A percentile compares a stretch with the other conserved stretches of the same genome.
Conservation (phyloP, 2,888 invertebrate species). For the Callimorpha dominula region DNA sequence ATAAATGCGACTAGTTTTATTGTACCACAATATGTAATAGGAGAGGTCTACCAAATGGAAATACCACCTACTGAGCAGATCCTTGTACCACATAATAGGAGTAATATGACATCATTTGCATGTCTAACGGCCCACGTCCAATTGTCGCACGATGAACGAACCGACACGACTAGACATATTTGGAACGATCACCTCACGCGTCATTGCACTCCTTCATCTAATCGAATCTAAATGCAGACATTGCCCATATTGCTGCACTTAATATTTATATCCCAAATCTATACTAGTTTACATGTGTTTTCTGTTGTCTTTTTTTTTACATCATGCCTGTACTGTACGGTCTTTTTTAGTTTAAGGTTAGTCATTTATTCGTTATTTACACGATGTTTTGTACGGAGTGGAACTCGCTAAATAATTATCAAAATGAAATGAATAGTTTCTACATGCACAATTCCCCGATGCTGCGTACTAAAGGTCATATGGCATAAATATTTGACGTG, state of each 20-base stretch:
- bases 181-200: slow-evolving; percentile 8
- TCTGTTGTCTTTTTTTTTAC: neutral
- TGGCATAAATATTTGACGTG: neutral
- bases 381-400: neutral
- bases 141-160: slow-evolving; percentile 19
- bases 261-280: no score
- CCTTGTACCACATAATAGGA: slow-evolving; percentile 38
- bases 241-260: neutral
- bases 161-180: neutral
- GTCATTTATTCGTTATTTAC: no score
- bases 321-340: neutral
- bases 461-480: neutral
- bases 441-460: no score
- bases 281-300: no score
- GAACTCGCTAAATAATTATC: neutral
- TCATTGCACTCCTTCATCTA: neutral
- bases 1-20: neutral
- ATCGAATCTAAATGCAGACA: neutral
- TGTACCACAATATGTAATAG: neutral
- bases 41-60: neutral
- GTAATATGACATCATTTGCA: slow-evolving; percentile 43
- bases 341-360: neutral
- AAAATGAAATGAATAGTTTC: no score
- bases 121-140: slow-evolving; percentile 34
- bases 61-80: slow-evolving; percentile 21